These are phyloP conservation scores for Ischnura elegans DNA, from an alignment of 2,888 invertebrate genomes.

Conservation along the genomic window DNA sequence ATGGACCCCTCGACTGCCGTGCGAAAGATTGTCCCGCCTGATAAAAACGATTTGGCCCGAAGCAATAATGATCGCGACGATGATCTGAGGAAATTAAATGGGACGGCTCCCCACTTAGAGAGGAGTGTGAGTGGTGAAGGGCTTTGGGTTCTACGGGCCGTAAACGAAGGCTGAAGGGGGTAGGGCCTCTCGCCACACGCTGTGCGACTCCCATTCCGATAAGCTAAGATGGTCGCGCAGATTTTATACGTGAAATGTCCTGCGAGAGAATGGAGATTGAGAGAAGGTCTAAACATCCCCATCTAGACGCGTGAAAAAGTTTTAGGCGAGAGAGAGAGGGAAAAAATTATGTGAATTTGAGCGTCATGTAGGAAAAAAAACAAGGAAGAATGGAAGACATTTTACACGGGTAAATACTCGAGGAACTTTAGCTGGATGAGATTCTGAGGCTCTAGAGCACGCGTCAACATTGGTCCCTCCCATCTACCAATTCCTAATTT, in stretches of 20 bases:
- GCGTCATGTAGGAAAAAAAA: background rate
- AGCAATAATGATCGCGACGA: conserved; percentile 7
- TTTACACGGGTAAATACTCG: too few relatives aligned
- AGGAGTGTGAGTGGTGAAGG: too few relatives aligned
- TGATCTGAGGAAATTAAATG: conserved; percentile 35
- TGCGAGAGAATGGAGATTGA: background rate
- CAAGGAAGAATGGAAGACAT: too few relatives aligned
- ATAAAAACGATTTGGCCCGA: conserved; percentile 23
- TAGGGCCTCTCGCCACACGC: too few relatives aligned
- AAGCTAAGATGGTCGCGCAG: background rate
- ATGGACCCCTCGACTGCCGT: background rate
- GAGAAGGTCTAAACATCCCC: background rate
- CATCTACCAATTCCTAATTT: too few relatives aligned
- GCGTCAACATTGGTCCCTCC: too few relatives aligned
- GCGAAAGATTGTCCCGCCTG: conserved; percentile 16
- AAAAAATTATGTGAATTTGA: background rate
- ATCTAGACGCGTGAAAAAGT: background rate
- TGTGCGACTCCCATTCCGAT: background rate
- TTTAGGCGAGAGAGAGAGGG: background rate
- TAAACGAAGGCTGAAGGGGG: background rate
- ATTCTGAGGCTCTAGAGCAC: too few relatives aligned
- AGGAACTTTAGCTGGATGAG: too few relatives aligned
- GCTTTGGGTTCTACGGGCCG: background rate
- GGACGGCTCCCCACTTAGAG: background rate
- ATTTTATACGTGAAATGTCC: background rate